Evolutionary conservation across 2,888 invertebrate species (phyloP), one percentile per base, ranked within the genome.

Genomic region (Elmis aenea): DNA sequence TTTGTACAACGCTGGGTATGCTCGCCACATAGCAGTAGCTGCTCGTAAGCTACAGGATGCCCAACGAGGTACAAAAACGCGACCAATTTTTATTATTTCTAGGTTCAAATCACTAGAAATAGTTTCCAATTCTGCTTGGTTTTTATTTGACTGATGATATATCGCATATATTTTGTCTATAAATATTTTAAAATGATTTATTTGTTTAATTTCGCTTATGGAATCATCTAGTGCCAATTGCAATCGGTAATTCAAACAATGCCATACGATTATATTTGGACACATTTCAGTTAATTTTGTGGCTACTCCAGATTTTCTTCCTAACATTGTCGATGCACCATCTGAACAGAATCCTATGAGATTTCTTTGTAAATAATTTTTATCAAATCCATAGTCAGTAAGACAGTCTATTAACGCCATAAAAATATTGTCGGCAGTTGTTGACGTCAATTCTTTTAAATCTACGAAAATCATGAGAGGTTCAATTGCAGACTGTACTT

Each of bases 121-220:
- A 22, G 22, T 23, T 12, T 22, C 25, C 16, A 45, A 13, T 30
- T 33, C 40, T 6, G 2, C 6, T 23, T 38, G 35, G 26, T 41
- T 22, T 42, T 45, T 31, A 26, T 30, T 28, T 29, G 30, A 34
- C 13, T 38, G 13, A 23, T 12, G 23, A 25, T 16, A 37, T 18
- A 15, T 18, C n/a, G 2, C 5, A 27, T 34, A 41, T 22, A 44
- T 25, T 29, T 37, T 37, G 26, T 45, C 45, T 20, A 44, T 24
- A 26, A 45, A 41, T 10, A 15, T n/a, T 34, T 45, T 40, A 27
- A 40, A 41, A 38, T 45, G 38, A 37, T 45, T 42, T 18, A 42
- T 18, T 40, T 32, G 25, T n/a, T 32, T 33, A 15, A 42, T 33
- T 15, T 39, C 26, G 21, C 27, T 33, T 20, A 47, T 39, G 4